Evolutionary conservation across 2,113 vertebrate genomes (phyloP).

Genomic region (Montifringilla adamsi): DNA sequence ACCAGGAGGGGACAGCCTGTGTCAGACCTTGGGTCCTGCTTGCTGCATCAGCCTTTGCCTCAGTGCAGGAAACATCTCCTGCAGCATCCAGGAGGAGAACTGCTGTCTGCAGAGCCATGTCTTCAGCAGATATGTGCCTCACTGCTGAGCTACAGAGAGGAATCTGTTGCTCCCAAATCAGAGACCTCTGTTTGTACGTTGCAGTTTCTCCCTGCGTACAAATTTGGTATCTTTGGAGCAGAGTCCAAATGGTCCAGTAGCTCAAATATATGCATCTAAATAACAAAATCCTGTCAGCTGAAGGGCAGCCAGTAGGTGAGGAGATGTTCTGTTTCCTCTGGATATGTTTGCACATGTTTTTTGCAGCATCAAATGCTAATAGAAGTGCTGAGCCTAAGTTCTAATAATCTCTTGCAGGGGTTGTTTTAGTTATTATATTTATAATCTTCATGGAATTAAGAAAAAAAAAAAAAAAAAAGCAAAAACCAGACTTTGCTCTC

Average conservation of each 20-base stretch:
- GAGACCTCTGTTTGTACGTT: not conserved
- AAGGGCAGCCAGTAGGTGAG: not conserved
- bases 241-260: not conserved
- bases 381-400: not conserved
- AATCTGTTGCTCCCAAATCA: not conserved
- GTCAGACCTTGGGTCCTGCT: not conserved
- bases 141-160: not conserved
- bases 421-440: not conserved
- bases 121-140: not conserved
- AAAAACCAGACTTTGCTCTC: not conserved
- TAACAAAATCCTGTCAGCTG: not conserved
- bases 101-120: not conserved
- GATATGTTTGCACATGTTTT: not conserved
- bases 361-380: not conserved
- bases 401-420: not conserved
- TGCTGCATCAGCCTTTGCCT: not conserved
- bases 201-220: not conserved
- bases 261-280: not conserved
- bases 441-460: not conserved
- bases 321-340: not conserved
- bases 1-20: not conserved
- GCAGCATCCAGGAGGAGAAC: not conserved
- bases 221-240: not conserved
- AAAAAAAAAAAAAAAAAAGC: not conserved
- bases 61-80: not conserved